Evolutionary conservation across 2,888 invertebrate genomes (phyloP), one percentile per base, ranked within the genome.

Genomic region (Hypomecis atomaria): DNA sequence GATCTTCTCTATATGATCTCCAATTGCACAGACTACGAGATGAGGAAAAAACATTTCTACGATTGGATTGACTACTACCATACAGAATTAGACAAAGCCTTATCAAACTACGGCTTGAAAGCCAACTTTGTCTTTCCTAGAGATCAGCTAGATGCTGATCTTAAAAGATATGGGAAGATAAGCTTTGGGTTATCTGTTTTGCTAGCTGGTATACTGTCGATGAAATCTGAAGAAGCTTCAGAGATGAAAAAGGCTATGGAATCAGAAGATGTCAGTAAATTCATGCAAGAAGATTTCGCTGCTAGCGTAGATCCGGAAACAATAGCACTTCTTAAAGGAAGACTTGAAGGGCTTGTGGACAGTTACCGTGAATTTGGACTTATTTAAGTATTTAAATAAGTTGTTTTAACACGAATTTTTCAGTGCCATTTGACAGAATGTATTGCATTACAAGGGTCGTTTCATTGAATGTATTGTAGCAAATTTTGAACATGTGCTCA

Each of bases 11-110:
- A 78, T 67, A 68, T 80, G 57, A 67, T 81, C 5, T 76, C 81
- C 37, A 78, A 73, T 65, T 76, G 82, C 64, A 78, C 78, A 4
- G 76, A 80, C 58, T 70, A 79, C 50, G 63, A 68, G 11, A 67
- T 69, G 0, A 75, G 80, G 42, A 49, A 62, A 0, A 53, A 73
- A 44, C 65, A 79, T 48, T 81, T 70, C 47, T n/a, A 72, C 10
- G 74, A 78, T 2, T 79, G 78, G 78, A 68, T 81, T 0, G 77
- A 78, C 11, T 73, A 71, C 42, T 81, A 81, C 45, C 74, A 83
- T 43, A 59, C 64, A 5, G 68, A 72, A 65, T 62, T 82, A 38
- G 76, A 76, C 6, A 70, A 74, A 37, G 65, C 67, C 11, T 64
- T 83, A n/a, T 49, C 59, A 0, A 63, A 75, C 36, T 71, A 71